Evolutionary conservation across 2,113 vertebrate genomes (phyloP).

Genomic region (Phycodurus eques): DNA sequence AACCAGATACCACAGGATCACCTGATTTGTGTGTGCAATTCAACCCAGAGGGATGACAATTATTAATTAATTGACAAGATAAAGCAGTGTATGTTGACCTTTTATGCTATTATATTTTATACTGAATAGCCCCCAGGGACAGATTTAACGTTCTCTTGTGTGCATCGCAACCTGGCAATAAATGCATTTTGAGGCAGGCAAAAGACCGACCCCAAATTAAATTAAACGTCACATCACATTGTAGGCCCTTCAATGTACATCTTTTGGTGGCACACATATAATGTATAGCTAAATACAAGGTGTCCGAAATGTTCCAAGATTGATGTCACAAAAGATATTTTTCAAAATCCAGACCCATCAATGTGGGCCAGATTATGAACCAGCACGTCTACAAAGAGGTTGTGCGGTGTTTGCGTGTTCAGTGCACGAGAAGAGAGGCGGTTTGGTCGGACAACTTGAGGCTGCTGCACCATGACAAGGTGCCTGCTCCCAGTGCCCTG

Average conservation of each 20-base stretch:
- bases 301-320: not conserved
- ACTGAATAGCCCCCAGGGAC: not conserved
- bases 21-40: not conserved
- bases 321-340: not conserved
- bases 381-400: not conserved
- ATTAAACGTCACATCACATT: not conserved
- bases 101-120: not conserved
- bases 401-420: not conserved
- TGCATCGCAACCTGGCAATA: not conserved
- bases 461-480: not conserved
- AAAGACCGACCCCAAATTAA: not conserved
- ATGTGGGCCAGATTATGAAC: not conserved
- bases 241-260: not conserved
- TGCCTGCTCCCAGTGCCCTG: no score
- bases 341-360: not conserved
- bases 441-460: not conserved
- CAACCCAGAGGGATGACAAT: not conserved
- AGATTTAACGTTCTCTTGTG: not conserved
- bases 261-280: not conserved
- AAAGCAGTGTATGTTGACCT: conserved; percentile 6
- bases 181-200: not conserved
- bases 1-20: not conserved
- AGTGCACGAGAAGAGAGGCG: not conserved
- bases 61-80: not conserved
- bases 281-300: not conserved